Evolutionary conservation across 2,113 vertebrate species (phyloP), one percentile per base, ranked within the genome.

Genomic region (Pimephales promelas): DNA sequence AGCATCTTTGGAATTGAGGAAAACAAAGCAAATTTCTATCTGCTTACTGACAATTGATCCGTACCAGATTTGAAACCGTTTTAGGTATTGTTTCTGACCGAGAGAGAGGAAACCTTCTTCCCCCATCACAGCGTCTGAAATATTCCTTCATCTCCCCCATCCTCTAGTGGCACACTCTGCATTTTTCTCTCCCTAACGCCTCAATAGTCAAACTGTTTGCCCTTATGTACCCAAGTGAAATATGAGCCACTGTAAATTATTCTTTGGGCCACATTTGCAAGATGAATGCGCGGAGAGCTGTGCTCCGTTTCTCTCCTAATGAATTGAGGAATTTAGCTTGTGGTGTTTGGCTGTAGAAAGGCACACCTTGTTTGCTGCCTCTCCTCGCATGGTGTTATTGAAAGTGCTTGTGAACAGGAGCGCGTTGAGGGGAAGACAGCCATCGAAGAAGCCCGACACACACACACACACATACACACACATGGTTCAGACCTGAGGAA

Each of bases 251-350:
- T 93, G 88, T 95, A 93, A 93, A 94, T 94, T 93, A 93, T 93
- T 93, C 92, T 93, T 93, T 88, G 89, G 92, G 90, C 92, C 90
- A 92, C 92, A 93, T 93, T 94, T 93, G 91, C 92, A 87, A 94
- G 93, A 94, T 94, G 92, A 94, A 94, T 93, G 93, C 90, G 89
- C 88, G 90, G 89, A 90, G 91, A 92, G 91, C 90, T 91, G 89
- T 89, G 90, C 91, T 90, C 90, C 90, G 90, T 94, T 92, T 92
- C 92, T 92, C 91, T 90, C 93, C 91, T 94, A 94, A 94, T 94
- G 93, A 94, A 95, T 94, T 94, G 93, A 93, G 89, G 93, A 93
- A 94, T 94, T 94, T 92, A 92, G 92, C 92, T 93, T 88, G 90
- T 92, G 92, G 93, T 89, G 84, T 85, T 78, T 90, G 86, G 87